Conservation (phyloP, 2,797 vertebrate species). For the Otolemur crassicaudatus region DNA sequence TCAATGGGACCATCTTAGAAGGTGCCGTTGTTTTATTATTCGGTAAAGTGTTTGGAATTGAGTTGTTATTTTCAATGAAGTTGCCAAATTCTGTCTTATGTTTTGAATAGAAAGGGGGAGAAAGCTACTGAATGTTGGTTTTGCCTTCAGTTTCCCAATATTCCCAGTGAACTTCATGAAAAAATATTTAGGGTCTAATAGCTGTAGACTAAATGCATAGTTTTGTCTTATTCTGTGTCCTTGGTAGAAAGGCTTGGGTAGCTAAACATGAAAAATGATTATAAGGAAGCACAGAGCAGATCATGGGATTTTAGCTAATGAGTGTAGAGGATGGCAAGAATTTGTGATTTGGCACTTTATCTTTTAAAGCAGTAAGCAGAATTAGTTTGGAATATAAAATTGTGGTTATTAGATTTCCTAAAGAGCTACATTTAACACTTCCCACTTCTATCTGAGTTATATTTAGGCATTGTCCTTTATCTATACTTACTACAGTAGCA, state of each 20-base stretch:
- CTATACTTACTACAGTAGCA: background rate
- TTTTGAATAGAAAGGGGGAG: conserved; percentile 11
- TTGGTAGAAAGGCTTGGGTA: background rate
- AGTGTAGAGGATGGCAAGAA: background rate
- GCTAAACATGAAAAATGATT: background rate
- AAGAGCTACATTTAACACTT: background rate
- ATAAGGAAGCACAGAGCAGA: background rate
- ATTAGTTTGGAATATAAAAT: conserved; percentile 36
- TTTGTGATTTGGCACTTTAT: background rate
- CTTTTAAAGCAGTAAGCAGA: conserved; percentile 32
- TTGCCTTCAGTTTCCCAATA: background rate
- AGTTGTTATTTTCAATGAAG: background rate
- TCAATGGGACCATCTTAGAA: background rate
- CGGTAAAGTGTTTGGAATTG: background rate
- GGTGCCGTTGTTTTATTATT: background rate
- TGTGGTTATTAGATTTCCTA: background rate
- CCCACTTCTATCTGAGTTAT: background rate
- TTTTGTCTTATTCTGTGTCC: background rate
- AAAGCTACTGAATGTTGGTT: background rate
- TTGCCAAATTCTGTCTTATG: conserved; percentile 23
- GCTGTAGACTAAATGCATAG: background rate
- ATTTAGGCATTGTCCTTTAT: background rate
- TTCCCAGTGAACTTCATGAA: background rate
- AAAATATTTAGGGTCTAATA: conserved; percentile 45
- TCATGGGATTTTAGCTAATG: background rate